These are phyloP conservation scores for Drosophila algonquin DNA, from an alignment of 2,888 invertebrate species.

Conservation along the genomic window DNA sequence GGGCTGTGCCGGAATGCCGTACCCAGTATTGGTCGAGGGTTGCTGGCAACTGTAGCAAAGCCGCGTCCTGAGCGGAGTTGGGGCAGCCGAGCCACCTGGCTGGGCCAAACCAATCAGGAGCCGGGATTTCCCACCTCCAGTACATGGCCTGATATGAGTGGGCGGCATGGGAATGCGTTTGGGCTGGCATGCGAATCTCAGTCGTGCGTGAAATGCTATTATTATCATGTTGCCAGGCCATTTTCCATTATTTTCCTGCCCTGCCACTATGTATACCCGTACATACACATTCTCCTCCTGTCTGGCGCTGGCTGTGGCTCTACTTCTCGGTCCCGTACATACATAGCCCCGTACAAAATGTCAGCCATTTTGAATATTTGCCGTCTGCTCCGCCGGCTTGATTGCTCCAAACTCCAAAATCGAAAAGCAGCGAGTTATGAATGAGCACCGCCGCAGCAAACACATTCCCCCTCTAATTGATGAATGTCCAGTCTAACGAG, in stretches of 20 bases:
- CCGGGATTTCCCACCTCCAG: conserved; percentile 8
- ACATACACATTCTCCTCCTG: conserved; percentile 26
- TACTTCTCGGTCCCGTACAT: conserved; percentile 11
- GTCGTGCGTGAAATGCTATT: conserved; percentile 76
- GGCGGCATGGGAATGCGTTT: conserved; percentile 21
- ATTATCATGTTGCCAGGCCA: conserved; percentile 75
- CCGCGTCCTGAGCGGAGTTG: conserved; percentile 20
- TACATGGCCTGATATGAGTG: conserved; percentile 22
- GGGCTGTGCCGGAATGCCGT: conserved; percentile 64
- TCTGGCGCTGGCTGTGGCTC: not conserved
- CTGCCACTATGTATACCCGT: conserved; percentile 13
- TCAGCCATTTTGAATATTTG: conserved; percentile 82
- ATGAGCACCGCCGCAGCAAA: conserved; percentile 26
- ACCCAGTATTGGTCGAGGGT: conserved; percentile 70
- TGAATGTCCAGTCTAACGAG: conserved; percentile 25
- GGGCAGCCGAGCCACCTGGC: conserved; percentile 62
- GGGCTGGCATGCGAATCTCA: conserved; percentile 68
- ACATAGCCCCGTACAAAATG: conserved; percentile 42
- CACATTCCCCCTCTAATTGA: conserved; percentile 42
- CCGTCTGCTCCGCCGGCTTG: conserved; percentile 28
- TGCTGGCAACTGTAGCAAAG: conserved; percentile 75
- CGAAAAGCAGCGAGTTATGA: conserved; percentile 44
- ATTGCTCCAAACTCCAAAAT: conserved; percentile 12
- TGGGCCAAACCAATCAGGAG: conserved; percentile 60
- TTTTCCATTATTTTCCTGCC: conserved; percentile 61